phyloP scores from a whole-genome alignment of 2,888 invertebrate species.

The Lathronympha strigana region DNA sequence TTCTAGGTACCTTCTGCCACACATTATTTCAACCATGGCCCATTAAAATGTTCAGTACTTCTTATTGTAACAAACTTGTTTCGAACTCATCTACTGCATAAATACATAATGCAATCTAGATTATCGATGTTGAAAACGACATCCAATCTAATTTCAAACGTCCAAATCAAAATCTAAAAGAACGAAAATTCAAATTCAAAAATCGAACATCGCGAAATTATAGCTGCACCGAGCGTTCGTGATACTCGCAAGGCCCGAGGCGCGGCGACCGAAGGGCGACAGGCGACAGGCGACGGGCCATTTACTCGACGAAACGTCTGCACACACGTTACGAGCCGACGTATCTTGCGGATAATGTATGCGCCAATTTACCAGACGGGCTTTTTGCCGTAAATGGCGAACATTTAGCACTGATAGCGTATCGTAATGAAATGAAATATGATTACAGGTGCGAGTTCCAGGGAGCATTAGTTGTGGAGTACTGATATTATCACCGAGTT shows the following conservation, averaged over 20 bases:
- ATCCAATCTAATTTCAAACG: neutral
- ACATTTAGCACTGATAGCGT: constrained; percentile 39
- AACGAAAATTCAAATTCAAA: constrained; percentile 25
- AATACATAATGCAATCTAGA: no score
- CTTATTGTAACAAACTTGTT: no score
- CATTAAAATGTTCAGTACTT: no score
- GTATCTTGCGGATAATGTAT: constrained; percentile 40
- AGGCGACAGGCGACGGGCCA: constrained; percentile 36
- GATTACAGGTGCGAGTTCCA: constrained; percentile 21
- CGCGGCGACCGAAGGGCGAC: constrained; percentile 13
- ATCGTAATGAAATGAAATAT: constrained; percentile 32
- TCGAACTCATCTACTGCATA: no score
- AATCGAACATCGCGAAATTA: constrained; percentile 35
- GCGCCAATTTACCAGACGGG: constrained; percentile 40
- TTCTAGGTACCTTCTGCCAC: no score
- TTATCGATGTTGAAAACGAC: no score
- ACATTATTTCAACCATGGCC: no score
- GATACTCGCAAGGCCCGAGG: constrained; percentile 46
- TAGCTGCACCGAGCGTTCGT: constrained; percentile 45
- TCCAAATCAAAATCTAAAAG: constrained; percentile 3
- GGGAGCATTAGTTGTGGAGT: constrained; percentile 1
- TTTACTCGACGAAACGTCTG: constrained; percentile 40
- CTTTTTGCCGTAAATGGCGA: constrained; percentile 38
- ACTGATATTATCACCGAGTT: constrained; percentile 21
- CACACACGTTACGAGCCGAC: constrained; percentile 38